A percentile compares a stretch with the other conserved stretches of the same genome.
These are phyloP conservation scores for Willisornis vidua DNA, from an alignment of 2,113 vertebrate species.

Conservation along the genomic window DNA sequence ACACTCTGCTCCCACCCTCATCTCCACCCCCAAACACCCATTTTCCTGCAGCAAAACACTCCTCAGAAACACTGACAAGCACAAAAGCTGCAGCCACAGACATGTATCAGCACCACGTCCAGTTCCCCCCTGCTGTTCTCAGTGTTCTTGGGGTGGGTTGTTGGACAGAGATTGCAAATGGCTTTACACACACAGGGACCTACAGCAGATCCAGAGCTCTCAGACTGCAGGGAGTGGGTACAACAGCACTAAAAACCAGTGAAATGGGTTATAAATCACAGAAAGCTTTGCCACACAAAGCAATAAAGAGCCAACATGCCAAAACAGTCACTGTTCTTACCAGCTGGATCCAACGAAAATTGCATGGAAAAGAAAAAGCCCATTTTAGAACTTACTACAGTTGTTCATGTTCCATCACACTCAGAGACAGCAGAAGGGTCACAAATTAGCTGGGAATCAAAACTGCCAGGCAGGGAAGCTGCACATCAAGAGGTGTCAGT, in stretches of 20 bases:
- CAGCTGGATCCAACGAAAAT: slow-evolving; percentile 85
- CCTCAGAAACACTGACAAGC: background rate
- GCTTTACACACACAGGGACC: background rate
- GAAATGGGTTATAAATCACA: background rate
- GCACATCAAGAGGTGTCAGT: background rate
- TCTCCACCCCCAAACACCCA: background rate
- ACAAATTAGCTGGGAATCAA: background rate
- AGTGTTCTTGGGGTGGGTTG: background rate
- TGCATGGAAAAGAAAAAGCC: slow-evolving; percentile 78
- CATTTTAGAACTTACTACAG: slow-evolving; percentile 39
- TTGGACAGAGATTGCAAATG: background rate
- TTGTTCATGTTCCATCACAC: background rate
- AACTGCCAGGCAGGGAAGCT: background rate
- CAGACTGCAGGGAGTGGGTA: background rate
- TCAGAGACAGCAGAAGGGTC: background rate
- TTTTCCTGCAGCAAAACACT: background rate
- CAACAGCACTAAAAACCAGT: background rate
- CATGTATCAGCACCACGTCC: fast-evolving
- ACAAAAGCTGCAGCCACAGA: background rate
- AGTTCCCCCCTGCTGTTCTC: background rate
- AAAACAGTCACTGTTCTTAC: slow-evolving; percentile 80
- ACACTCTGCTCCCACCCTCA: fast-evolving
- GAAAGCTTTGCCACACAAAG: background rate
- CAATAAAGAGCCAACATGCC: background rate
- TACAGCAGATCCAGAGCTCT: background rate